Conservation (phyloP, 1,140 invertebrate species). For the Drosophila bocqueti region DNA sequence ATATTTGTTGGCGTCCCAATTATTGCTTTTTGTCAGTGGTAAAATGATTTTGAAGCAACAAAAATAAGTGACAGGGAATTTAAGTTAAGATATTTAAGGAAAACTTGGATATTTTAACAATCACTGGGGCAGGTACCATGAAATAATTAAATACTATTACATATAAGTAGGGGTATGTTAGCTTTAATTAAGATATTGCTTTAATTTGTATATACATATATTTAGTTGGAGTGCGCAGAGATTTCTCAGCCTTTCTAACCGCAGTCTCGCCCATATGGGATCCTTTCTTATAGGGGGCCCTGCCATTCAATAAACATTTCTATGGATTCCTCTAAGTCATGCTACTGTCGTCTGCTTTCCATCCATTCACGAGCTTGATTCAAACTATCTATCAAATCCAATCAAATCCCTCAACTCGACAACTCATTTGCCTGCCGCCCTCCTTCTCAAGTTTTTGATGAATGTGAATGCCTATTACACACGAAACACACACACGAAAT, state of each 20-base stretch:
- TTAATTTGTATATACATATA: conserved; percentile 23
- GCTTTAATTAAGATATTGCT: conserved; percentile 27
- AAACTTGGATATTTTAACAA: accelerated
- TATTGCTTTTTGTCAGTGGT: too few species aligned
- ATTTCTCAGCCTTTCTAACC: conserved; percentile 36
- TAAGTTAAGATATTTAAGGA: background rate
- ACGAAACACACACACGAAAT: background rate
- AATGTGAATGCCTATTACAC: conserved; percentile 43
- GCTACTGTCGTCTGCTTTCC: conserved; percentile 38
- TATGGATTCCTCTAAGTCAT: conserved; percentile 47
- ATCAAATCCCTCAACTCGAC: background rate
- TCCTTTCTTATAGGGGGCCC: conserved; percentile 23
- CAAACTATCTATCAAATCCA: conserved; percentile 15
- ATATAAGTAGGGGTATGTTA: conserved; percentile 10
- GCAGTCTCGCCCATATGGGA: conserved; percentile 22
- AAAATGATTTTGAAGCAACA: too few species aligned
- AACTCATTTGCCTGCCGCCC: conserved; percentile 51
- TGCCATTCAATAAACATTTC: conserved; percentile 29
- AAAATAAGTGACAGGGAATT: too few species aligned
- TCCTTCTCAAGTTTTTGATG: conserved; percentile 33
- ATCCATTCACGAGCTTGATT: conserved; percentile 48
- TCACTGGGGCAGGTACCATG: background rate
- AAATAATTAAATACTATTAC: background rate
- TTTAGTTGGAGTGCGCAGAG: conserved; percentile 28
- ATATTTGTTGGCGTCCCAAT: too few species aligned